These are phyloP conservation scores for Physocephala rufipes DNA, from an alignment of 2,888 invertebrate genomes.

Conservation along the genomic window DNA sequence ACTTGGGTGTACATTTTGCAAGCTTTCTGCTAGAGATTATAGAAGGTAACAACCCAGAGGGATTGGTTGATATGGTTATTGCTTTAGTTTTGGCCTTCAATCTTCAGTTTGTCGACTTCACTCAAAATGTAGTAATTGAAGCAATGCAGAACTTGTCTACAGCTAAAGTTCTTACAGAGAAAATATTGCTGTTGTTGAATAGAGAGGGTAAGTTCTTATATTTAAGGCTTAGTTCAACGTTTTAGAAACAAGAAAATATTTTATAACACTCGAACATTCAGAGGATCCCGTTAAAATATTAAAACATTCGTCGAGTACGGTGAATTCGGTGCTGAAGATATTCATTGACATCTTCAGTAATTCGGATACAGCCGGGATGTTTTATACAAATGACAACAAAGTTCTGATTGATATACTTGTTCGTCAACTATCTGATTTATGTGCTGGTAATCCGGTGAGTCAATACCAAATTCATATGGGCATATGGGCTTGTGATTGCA, in stretches of 20 bases:
- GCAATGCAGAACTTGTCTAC: conserved; percentile 75
- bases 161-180: conserved; percentile 91
- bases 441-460: conserved; percentile 83
- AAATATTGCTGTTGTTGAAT: conserved; percentile 85
- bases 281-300: conserved; percentile 89
- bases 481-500: background rate
- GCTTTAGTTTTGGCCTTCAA: conserved; percentile 88
- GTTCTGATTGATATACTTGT: conserved; percentile 94
- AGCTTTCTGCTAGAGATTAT: conserved; percentile 82
- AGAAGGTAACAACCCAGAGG: conserved; percentile 86
- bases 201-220: conserved; percentile 78
- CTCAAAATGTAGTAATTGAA: conserved; percentile 77
- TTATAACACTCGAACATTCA: conserved; percentile 62
- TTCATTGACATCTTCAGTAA: conserved; percentile 86
- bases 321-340: conserved; percentile 88
- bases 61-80: conserved; percentile 85
- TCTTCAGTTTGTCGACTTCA: conserved; percentile 78
- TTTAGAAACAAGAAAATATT: background rate
- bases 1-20: conserved; percentile 84
- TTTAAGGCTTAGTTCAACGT: background rate
- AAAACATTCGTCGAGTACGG: conserved; percentile 78
- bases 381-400: conserved; percentile 95
- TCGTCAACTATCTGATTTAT: conserved; percentile 87
- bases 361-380: conserved; percentile 81
- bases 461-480: conserved; percentile 1